These are phyloP conservation scores for Calephelis nemesis DNA, from an alignment of 1,140 invertebrate species.

Conservation along the genomic window DNA sequence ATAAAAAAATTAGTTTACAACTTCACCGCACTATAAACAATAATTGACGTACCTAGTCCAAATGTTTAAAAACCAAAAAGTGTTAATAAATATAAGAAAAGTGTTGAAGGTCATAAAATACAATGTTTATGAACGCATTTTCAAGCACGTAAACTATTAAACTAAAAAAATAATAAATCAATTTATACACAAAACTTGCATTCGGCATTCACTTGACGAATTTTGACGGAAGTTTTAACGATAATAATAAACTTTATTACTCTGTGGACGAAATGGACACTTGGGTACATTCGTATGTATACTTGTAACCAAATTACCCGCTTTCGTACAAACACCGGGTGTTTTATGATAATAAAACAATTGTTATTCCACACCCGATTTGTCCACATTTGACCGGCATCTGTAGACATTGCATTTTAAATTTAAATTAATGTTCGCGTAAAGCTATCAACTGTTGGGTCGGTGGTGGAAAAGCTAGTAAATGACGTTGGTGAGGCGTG, in stretches of 20 bases:
- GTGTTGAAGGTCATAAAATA: too few species aligned
- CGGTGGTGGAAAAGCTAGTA: conserved; percentile 47
- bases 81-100: too few species aligned
- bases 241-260: conserved; percentile 55
- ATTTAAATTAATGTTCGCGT: conserved; percentile 72
- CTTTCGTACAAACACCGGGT: conserved; percentile 74
- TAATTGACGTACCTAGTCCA: conserved; percentile 85
- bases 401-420: conserved; percentile 64
- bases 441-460: conserved; percentile 64
- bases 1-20: too few species aligned
- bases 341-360: conserved; percentile 71
- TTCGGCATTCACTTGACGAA: conserved; percentile 17
- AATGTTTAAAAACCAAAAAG: conserved; percentile 20
- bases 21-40: too few species aligned
- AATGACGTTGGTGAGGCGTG: conserved; percentile 51
- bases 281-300: conserved; percentile 44
- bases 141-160: background rate
- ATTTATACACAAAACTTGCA: background rate
- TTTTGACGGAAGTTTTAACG: conserved; percentile 57
- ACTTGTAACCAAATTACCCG: conserved; percentile 74
- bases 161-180: conserved; percentile 11
- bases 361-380: conserved; percentile 62
- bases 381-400: conserved; percentile 75
- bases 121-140: background rate
- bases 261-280: conserved; percentile 4